These are phyloP conservation scores for Phaethornis superciliosus DNA, from an alignment of 2,113 vertebrate genomes.

Conservation along the genomic window DNA sequence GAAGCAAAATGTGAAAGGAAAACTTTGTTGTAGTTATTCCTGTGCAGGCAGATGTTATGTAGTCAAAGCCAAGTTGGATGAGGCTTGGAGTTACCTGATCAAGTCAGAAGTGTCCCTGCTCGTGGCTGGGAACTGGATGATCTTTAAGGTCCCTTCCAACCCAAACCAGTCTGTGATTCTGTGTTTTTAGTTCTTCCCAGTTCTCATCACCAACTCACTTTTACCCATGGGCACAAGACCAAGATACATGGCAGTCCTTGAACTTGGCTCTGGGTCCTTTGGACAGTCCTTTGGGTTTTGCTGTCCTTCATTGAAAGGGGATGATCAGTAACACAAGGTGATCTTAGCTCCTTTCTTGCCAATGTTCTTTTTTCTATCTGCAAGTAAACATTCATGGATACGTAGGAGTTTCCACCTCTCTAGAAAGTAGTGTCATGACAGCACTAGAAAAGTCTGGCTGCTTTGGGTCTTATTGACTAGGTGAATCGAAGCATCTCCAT, in stretches of 20 bases:
- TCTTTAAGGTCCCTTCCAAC: too few species aligned
- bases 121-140: too few species aligned
- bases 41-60: neutral
- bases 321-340: neutral
- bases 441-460: neutral
- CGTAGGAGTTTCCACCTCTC: fast-evolving
- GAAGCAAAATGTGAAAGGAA: neutral
- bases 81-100: too few species aligned
- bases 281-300: neutral
- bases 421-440: neutral
- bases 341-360: neutral
- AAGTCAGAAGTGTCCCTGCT: too few species aligned
- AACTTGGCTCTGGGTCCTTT: neutral
- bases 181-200: neutral
- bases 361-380: neutral
- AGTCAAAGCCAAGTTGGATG: too few species aligned
- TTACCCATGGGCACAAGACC: neutral
- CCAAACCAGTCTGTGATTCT: too few species aligned
- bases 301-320: neutral
- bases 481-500: neutral
- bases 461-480: neutral
- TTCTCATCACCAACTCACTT: neutral
- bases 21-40: neutral
- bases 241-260: neutral
- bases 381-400: neutral